Evolutionary conservation across 1,140 invertebrate genomes (phyloP), one percentile per base, ranked within the genome.

Genomic region (Potamilus streckersoni): DNA sequence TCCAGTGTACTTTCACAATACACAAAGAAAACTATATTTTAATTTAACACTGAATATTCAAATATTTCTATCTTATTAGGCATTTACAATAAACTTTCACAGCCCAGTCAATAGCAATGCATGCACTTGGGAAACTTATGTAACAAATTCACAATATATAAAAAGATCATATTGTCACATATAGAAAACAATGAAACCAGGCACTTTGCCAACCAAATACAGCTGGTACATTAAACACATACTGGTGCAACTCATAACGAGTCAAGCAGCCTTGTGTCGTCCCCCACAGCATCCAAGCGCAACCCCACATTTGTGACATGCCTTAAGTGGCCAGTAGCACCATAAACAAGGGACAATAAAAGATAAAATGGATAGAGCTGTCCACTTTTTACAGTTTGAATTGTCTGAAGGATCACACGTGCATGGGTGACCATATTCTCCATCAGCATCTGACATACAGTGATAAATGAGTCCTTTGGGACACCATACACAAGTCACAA

Each of bases 281-380:
- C 95, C 95, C n/a, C 96, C 96, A 80, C 95, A 95, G 49, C 95
- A 86, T 27, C 94, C 93, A 84, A 94, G 95, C 12, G 92, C 91
- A 72, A 94, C 92, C 64, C 95, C 95, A 82, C 95, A 95, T 90
- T 93, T 92, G 90, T 98, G 96, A 84, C 95, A 94, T 76, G 94
- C 94, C 79, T 93, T 93, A 27, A 97, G 92, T 60, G 95, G 96
- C 82, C 95, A 93, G 91, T 98, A 98, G 90, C 96, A 96, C 93
- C 96, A 98, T 74, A 98, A 92, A 90, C 97, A 98, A 73, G 96
- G 97, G 84, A 98, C 94, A 82, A 98, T 90, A 71, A 98, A 89
- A 60, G 95, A 96, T 60, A 98, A 92, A 73, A 97, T 90, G 19
- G 95, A 93, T 81, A 98, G 90, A 75, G 95, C 95, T 75, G 96